Conservation (phyloP, 1,140 invertebrate genomes). For the Arctopsyche grandis region DNA sequence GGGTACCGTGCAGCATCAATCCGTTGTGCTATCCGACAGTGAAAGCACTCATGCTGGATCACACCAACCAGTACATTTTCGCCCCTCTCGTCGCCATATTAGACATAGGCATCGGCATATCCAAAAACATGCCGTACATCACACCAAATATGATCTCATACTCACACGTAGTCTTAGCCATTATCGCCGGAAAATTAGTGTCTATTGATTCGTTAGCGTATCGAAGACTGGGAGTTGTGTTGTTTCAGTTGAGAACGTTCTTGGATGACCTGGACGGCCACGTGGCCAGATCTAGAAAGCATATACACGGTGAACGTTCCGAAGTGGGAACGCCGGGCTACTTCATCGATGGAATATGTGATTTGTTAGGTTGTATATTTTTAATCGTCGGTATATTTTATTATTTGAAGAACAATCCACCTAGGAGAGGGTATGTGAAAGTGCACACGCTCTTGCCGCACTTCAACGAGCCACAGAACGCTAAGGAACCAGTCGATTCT, state of each 20-base stretch:
- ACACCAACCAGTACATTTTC: slow-evolving; percentile 80
- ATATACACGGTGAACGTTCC: slow-evolving; percentile 76
- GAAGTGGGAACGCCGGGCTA: slow-evolving; percentile 78
- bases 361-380: slow-evolving; percentile 76
- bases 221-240: slow-evolving; percentile 73
- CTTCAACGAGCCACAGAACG: slow-evolving; percentile 64
- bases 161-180: slow-evolving; percentile 77
- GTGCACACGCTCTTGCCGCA: slow-evolving; percentile 65
- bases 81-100: slow-evolving; percentile 75
- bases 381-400: slow-evolving; percentile 73
- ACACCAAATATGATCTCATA: slow-evolving; percentile 83
- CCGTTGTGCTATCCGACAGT: slow-evolving; percentile 80
- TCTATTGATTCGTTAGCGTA: slow-evolving; percentile 74
- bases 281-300: slow-evolving; percentile 75
- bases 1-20: slow-evolving; percentile 74
- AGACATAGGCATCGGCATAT: slow-evolving; percentile 72
- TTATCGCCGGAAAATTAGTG: slow-evolving; percentile 74
- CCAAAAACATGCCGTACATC: slow-evolving; percentile 70
- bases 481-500: slow-evolving; percentile 64
- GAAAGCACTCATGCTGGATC: slow-evolving; percentile 79
- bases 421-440: slow-evolving; percentile 73
- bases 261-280: slow-evolving; percentile 83
- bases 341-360: slow-evolving; percentile 79
- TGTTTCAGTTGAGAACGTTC: slow-evolving; percentile 81
- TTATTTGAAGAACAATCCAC: slow-evolving; percentile 75